Conservation (phyloP, 1,140 invertebrate genomes). For the Drosophila dunni region DNA sequence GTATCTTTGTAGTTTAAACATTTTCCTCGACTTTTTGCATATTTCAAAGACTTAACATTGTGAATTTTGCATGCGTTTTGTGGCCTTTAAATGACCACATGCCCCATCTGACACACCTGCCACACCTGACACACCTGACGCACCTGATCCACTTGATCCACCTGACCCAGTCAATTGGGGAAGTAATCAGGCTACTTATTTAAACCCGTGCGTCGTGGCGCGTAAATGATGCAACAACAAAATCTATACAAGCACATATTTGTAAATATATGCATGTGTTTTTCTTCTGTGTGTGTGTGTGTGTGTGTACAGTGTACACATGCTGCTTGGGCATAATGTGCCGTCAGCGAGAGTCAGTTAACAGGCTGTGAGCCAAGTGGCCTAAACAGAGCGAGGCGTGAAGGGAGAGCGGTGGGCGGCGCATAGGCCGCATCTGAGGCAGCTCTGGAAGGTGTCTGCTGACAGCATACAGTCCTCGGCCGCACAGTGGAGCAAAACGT, state of each 20-base stretch:
- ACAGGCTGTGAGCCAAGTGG: slow-evolving; percentile 36
- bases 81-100: slow-evolving; percentile 14
- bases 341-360: slow-evolving; percentile 41
- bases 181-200: slow-evolving; percentile 45
- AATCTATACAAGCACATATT: slow-evolving; percentile 27
- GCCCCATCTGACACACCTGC: slow-evolving; percentile 13
- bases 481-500: too few species aligned
- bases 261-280: slow-evolving; percentile 8
- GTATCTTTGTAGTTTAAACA: neutral
- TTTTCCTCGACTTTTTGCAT: neutral
- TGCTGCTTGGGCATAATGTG: slow-evolving; percentile 35
- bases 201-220: slow-evolving; percentile 19
- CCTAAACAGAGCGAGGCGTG: slow-evolving; percentile 1
- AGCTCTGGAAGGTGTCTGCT: slow-evolving; percentile 33
- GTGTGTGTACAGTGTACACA: slow-evolving; percentile 7
- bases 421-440: neutral
- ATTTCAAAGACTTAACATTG: neutral
- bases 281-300: neutral
- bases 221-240: slow-evolving; percentile 14
- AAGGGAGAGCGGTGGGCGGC: neutral
- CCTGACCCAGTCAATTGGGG: slow-evolving; percentile 28
- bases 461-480: neutral
- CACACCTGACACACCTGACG: neutral
- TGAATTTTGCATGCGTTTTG: slow-evolving; percentile 10
- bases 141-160: slow-evolving; percentile 8